phyloP scores from a whole-genome alignment of 2,113 vertebrate genomes.

The Turdus rufiventris region DNA sequence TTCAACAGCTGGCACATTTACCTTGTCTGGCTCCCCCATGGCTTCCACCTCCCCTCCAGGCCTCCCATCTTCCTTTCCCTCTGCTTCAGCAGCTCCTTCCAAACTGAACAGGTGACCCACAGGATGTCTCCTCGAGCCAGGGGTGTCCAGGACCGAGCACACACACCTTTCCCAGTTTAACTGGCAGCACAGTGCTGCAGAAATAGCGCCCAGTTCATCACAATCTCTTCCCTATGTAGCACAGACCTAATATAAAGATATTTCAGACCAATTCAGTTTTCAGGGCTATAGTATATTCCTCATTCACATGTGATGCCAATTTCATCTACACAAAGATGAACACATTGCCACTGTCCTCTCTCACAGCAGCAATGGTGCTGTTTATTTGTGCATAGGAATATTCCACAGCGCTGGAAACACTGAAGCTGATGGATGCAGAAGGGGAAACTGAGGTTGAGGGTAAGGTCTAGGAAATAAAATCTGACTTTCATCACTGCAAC shows the following conservation, averaged over 20 bases:
- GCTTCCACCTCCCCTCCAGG: background rate
- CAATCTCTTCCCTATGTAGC: background rate
- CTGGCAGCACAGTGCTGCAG: background rate
- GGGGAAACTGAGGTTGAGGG: background rate
- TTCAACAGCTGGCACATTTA: background rate
- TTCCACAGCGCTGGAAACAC: background rate
- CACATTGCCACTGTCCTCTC: background rate
- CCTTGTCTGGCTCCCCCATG: background rate
- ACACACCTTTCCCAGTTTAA: background rate
- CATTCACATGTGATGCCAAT: background rate
- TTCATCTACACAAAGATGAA: background rate
- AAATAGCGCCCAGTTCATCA: background rate
- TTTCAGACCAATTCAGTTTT: background rate
- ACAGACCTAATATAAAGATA: background rate
- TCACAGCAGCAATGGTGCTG: background rate
- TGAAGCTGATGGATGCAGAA: background rate
- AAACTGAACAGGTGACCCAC: background rate
- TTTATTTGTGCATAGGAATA: background rate
- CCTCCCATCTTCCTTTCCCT: background rate
- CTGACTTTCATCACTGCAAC: background rate
- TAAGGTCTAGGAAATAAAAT: background rate
- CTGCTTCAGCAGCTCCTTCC: background rate
- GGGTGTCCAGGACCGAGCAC: background rate
- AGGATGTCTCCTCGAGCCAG: accelerated
- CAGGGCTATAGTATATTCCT: background rate